Evolutionary conservation across 2,797 vertebrate genomes (phyloP).

Genomic region (Mallotus villosus): DNA sequence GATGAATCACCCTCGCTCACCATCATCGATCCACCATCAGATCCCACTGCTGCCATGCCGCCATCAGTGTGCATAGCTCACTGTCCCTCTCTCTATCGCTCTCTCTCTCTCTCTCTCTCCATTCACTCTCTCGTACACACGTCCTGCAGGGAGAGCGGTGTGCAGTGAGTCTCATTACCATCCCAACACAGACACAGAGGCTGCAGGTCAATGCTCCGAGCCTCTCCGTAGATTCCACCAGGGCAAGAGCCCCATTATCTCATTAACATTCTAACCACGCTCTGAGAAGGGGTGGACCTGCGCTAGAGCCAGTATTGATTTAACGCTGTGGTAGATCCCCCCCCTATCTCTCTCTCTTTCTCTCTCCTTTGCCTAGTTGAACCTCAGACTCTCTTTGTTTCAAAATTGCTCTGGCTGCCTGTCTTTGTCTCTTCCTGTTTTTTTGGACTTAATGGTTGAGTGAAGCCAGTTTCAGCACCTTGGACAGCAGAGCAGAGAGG

Average conservation of each 20-base stretch:
- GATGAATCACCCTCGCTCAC: constrained; percentile 57
- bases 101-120: neutral
- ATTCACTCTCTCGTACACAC: neutral
- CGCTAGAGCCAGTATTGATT: constrained; percentile 19
- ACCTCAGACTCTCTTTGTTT: constrained; percentile 1
- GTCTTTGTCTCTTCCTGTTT: constrained; percentile 10
- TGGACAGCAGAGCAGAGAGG: constrained; percentile 44
- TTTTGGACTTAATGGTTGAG: constrained; percentile 37
- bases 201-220: constrained; percentile 36
- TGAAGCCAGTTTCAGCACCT: constrained; percentile 43
- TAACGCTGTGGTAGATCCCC: constrained; percentile 2
- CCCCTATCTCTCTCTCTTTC: neutral
- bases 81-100: constrained; percentile 10
- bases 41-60: constrained; percentile 17
- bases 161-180: constrained; percentile 40
- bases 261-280: constrained; percentile 8
- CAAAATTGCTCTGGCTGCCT: constrained; percentile 18
- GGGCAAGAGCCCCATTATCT: constrained; percentile 17
- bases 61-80: neutral
- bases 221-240: constrained; percentile 42
- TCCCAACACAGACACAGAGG: constrained; percentile 34
- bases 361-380: neutral
- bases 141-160: constrained; percentile 30
- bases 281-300: constrained; percentile 4
- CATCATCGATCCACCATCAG: constrained; percentile 61